phyloP scores from a whole-genome alignment of 2,113 vertebrate species.

The Rhynchomys soricoides region DNA sequence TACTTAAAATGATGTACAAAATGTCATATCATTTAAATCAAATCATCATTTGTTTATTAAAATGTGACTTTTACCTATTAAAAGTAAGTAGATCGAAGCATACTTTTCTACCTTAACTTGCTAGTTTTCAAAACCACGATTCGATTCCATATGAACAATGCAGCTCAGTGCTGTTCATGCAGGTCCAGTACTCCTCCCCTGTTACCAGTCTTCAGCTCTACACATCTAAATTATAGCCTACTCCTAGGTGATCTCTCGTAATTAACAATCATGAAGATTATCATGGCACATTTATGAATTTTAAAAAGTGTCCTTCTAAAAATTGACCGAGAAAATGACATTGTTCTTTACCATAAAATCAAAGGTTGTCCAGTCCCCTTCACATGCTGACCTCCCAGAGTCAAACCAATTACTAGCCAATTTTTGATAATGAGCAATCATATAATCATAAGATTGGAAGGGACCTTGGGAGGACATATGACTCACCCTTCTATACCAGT shows the following conservation, averaged over 20 bases:
- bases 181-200: background rate
- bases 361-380: constrained; percentile 53
- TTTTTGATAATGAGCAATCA: constrained; percentile 79
- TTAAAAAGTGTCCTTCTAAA: constrained; percentile 46
- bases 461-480: constrained; percentile 64
- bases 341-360: constrained; percentile 66
- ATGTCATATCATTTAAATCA: constrained; percentile 54
- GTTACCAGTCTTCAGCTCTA: background rate
- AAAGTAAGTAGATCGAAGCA: constrained; percentile 6
- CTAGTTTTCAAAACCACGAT: constrained; percentile 24
- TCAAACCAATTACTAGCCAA: constrained; percentile 77
- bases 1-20: constrained; percentile 52
- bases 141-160: background rate
- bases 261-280: constrained; percentile 70
- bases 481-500: background rate
- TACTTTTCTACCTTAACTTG: background rate
- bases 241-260: constrained; percentile 55
- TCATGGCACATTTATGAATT: constrained; percentile 53
- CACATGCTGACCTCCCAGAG: constrained; percentile 69
- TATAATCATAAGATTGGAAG: constrained; percentile 74
- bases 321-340: constrained; percentile 24
- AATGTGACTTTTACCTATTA: constrained; percentile 46
- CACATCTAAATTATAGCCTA: background rate
- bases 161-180: too few relatives aligned
- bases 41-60: constrained; percentile 66